Base-by-base conservation (phyloP, 2,888 invertebrate species). In the Tipula confusa region DNA sequence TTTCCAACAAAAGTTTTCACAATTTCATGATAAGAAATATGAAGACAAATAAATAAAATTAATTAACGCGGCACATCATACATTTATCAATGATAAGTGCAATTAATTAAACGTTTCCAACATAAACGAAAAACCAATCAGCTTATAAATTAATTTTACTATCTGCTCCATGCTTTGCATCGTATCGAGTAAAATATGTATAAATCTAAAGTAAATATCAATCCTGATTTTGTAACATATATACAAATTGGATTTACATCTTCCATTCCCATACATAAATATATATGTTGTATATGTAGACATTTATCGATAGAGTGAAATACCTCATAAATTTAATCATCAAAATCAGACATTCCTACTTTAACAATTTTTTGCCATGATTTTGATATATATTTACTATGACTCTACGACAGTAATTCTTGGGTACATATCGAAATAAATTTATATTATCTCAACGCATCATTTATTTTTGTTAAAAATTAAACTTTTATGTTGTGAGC, bases 151-250 rank as follows among this genome's bases (percentile, higher is more conserved):
- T 64, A 64, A 64, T 64, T 64, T 64, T 24, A 18, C 64, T 64
- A 43, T 31, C 13, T 15, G 15, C 43, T 36, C 5, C 2, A 43
- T n/a, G 13, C n/a, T 36, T 43, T n/a, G 1, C 43, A 43, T 36
- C n/a, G n/a, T 24, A 24, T 64, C 64, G 64, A 48, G 48, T 48
- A 13, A 6, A 31, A 36, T 36, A 11, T 43, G 24, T 18, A 64
- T 64, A 64, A 64, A 64, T 64, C 64, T 64, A 64, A 64, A 64
- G 64, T 64, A 64, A 64, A 64, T 64, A 64, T 64, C 64, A 64
- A 64, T 64, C 64, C 64, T 64, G 64, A 64, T 64, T 64, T 64
- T 24, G 64, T 24, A 11, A 24, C 24, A 64, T 24, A 64, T 24
- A 64, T 18, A 31, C 31, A 48, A 64, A 64, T 64, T 64, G 64